These are phyloP conservation scores for Cladopsammia gracilis DNA, from an alignment of 64 coral and sea anemone species.

Conservation along the genomic window DNA sequence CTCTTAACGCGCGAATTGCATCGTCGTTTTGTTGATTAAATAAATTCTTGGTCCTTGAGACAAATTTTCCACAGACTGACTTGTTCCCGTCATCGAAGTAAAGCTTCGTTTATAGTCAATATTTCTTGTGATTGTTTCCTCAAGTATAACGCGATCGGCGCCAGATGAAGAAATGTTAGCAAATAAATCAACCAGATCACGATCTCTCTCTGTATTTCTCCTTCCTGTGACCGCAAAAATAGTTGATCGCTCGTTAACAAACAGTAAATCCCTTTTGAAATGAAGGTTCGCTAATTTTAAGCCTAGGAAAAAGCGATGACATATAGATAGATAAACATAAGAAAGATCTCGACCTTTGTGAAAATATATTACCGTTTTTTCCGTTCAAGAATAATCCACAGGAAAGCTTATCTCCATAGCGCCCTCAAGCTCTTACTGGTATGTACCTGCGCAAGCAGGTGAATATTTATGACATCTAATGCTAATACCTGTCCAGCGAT, in stretches of 20 bases:
- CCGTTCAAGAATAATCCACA: not conserved
- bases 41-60: not conserved
- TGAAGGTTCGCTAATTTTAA: not conserved
- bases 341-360: not conserved
- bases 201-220: not conserved
- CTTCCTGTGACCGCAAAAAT: not conserved
- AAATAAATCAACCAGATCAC: not conserved
- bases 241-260: not conserved
- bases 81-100: not conserved
- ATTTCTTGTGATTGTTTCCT: not conserved
- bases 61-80: not conserved
- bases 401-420: conserved; percentile 41
- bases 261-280: not conserved
- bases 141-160: not conserved
- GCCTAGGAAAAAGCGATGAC: not conserved
- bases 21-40: not conserved
- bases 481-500: not conserved
- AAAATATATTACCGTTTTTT: not conserved
- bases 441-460: conserved; percentile 3
- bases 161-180: not conserved
- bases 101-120: not conserved
- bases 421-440: conserved; percentile 37
- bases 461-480: conserved; percentile 42
- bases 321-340: no score
- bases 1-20: not conserved